Conservation (phyloP, 2,113 vertebrate genomes). For the Pandion haliaetus region DNA sequence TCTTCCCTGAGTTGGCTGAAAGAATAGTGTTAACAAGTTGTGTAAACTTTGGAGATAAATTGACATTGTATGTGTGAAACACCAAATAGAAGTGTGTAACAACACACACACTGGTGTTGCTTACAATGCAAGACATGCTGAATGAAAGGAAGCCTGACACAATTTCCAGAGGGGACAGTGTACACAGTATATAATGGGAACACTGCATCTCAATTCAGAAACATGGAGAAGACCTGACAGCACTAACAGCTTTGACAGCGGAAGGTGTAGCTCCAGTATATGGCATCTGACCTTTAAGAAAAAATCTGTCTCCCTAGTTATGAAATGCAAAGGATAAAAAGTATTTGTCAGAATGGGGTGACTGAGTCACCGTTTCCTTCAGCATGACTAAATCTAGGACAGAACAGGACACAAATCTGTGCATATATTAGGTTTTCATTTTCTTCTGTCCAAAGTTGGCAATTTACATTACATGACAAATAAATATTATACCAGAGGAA, state of each 20-base stretch:
- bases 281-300: not conserved
- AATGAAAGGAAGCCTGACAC: not conserved
- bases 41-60: not conserved
- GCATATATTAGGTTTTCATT: not conserved
- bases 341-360: conserved; percentile 1
- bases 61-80: not conserved
- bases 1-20: not conserved
- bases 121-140: not conserved
- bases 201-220: not conserved
- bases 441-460: not conserved
- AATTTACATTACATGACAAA: not conserved
- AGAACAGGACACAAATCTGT: not conserved
- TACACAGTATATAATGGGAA: not conserved
- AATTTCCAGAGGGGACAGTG: not conserved
- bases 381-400: not conserved
- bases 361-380: not conserved
- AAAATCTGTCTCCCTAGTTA: not conserved
- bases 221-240: not conserved
- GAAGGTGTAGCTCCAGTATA: not conserved
- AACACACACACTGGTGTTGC: not conserved
- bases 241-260: not conserved
- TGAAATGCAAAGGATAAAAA: not conserved
- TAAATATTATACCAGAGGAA: not conserved
- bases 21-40: not conserved
- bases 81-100: not conserved